Base-by-base conservation (phyloP, 2,113 vertebrate genomes). In the Planiliza haematocheilus region DNA sequence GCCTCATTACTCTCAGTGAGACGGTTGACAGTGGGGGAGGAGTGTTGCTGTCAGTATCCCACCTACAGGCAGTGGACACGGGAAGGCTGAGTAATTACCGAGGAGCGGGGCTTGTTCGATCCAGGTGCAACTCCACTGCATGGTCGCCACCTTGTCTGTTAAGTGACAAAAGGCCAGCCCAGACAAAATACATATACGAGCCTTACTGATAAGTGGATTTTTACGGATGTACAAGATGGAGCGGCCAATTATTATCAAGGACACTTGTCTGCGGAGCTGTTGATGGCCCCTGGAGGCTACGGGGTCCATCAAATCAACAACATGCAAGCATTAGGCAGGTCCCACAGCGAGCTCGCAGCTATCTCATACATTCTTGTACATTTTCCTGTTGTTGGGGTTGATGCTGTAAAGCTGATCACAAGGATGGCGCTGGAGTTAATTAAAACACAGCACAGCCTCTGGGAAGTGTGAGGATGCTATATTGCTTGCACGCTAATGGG, bases 11-110 rank as follows among this genome's bases (percentile, higher is more conserved):
- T 78, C 66, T 16, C 46, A 43, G 68, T 37, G 66, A 69, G 60
- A 41, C 57, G 45, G 58, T 17, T 74, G 74, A 56, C 55, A 64
- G 67, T 71, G 72, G 82, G 86, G 78, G 78, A 61, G 68, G 70
- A 63, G 77, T 79, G 69, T 20, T 65, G 30, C 71, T 82, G 80
- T 86, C 82, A 76, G 41, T 24, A 58, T 61, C 63, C 70, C 82
- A 80, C 80, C 80, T 73, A 69, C 65, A 65, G 59, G 77, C 72
- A 38, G 50, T 57, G 60, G 66, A 73, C 75, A 62, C 12, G n/a
- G 66, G 53, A 74, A 69, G 77, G 50, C 77, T 79, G 65, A 74
- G 76, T 86, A 86, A 90, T 89, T 90, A 87, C 76, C 70, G 48
- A 53, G 64, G 60, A 82, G 77, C 73, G 71, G 49, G 48, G 60